Evolutionary conservation across 2,888 invertebrate species (phyloP), one percentile per base, ranked within the genome.

Genomic region (Pemphredon lugubris): DNA sequence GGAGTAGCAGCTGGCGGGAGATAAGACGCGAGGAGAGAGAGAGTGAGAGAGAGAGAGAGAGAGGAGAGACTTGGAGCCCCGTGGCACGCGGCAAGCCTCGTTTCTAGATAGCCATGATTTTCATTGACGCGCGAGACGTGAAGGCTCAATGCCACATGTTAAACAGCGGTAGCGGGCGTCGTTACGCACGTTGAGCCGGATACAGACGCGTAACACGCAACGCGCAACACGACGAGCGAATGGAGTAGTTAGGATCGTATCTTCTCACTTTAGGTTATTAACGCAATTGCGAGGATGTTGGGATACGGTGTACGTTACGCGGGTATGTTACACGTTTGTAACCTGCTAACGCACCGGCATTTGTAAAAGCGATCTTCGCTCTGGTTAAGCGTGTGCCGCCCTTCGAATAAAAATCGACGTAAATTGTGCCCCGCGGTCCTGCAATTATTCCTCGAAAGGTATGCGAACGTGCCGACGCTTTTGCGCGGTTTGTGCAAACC

Each of bases 101-200:
- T 55, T 67, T 39, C 40, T 11, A 50, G 37, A 45, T 47, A 51
- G 14, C 26, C 20, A 23, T 39, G 47, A 44, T 44, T 60, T 68
- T 74, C 45, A 50, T 76, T 77, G 72, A 67, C 60, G 73, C 75
- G 76, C 77, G n/a, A 72, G 70, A 65, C 75, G 54, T 50, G 53
- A 57, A 55, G 39, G 44, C 51, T 69, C 75, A 77, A 78, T 74
- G 76, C 75, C 64, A 77, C 74, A 76, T 76, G 74, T 69, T 79
- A 77, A 77, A 73, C 69, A 77, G 61, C 55, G n/a, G n/a, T n/a
- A 21, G 2, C 47, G 23, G 14, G 18, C 23, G 20, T 18, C 45
- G 18, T 47, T 20, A 32, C 21, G 9, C 30, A n/a, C n/a, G 9
- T 42, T 30, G 18, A n/a, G 18, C 4, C 42, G 5, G 5, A 11